Conservation (phyloP, 2,888 invertebrate genomes). For the Philereme vetulata region DNA sequence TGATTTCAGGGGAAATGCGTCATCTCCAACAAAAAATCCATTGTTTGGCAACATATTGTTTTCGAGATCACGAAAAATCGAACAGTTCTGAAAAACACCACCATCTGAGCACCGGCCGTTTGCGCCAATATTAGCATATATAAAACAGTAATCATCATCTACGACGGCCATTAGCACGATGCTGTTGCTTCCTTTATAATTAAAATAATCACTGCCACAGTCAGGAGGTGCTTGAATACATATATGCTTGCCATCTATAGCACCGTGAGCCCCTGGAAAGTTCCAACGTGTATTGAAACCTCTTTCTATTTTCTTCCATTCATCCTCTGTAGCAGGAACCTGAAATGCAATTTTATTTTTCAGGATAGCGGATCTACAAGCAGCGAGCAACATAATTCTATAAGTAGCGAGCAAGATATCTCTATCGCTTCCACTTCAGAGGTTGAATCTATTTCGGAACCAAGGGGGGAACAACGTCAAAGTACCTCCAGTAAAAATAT, state of each 20-base stretch:
- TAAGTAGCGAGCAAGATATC: constrained; percentile 27
- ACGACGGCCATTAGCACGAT: constrained; percentile 26
- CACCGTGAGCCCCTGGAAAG: constrained; percentile 20
- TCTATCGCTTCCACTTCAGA: constrained; percentile 26
- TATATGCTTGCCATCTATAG: constrained; percentile 31
- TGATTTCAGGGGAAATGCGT: constrained; percentile 31
- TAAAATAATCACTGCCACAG: constrained; percentile 27
- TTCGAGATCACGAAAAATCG: constrained; percentile 24
- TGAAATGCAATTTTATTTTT: constrained; percentile 24
- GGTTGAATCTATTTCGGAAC: too few species aligned
- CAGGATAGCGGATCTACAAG: constrained; percentile 25
- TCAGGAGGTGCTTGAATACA: constrained; percentile 29
- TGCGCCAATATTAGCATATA: constrained; percentile 18
- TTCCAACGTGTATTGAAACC: constrained; percentile 20
- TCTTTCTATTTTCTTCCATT: constrained; percentile 16
- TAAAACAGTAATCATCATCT: constrained; percentile 26
- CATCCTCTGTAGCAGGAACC: constrained; percentile 20
- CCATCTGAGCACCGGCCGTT: constrained; percentile 24
- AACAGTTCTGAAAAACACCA: constrained; percentile 27
- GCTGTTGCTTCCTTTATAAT: constrained; percentile 29
- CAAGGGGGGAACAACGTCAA: constrained; percentile 29
- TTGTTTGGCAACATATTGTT: constrained; percentile 29
- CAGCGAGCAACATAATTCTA: constrained; percentile 29
- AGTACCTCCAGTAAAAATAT: constrained; percentile 21
- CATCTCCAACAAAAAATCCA: constrained; percentile 27